These are phyloP conservation scores for Coreius guichenoti DNA, from an alignment of 2,797 vertebrate genomes.

Conservation along the genomic window DNA sequence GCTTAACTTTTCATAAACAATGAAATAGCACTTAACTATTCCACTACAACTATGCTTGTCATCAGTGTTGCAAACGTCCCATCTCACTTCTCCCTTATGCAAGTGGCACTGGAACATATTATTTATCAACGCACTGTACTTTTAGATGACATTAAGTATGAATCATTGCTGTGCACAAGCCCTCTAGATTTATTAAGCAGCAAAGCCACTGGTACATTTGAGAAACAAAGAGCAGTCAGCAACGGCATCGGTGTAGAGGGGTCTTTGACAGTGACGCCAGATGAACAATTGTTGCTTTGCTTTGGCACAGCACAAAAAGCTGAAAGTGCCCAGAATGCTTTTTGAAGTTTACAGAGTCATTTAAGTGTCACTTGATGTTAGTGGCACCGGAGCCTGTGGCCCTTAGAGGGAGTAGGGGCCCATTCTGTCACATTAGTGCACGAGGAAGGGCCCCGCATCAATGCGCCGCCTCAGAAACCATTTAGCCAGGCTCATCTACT, in stretches of 20 bases:
- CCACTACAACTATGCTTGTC: conserved; percentile 35
- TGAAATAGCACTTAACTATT: conserved; percentile 6
- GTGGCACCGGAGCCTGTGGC: conserved; percentile 18
- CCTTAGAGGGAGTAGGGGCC: conserved; percentile 31
- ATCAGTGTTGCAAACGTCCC: conserved; percentile 38
- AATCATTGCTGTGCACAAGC: conserved; percentile 40
- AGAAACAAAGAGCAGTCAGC: conserved; percentile 17
- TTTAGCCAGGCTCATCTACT: conserved; percentile 41
- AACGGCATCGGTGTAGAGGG: background rate
- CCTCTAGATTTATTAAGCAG: conserved; percentile 22
- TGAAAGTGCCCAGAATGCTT: conserved; percentile 39
- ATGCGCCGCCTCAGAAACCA: conserved; percentile 53
- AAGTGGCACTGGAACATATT: conserved; percentile 45
- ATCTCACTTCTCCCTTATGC: conserved; percentile 43
- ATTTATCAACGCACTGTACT: conserved; percentile 48
- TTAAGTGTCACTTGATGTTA: conserved; percentile 61
- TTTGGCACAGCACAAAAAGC: conserved; percentile 10
- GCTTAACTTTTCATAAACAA: conserved; percentile 33
- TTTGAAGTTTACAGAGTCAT: conserved; percentile 49
- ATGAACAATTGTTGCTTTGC: conserved; percentile 32
- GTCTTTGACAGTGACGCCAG: conserved; percentile 22
- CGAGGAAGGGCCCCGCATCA: conserved; percentile 6
- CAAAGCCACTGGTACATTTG: conserved; percentile 11
- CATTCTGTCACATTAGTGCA: conserved; percentile 43
- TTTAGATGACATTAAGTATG: conserved; percentile 43